Percentiles rank a stretch among this genome's conserved stretches.
phyloP scores from a whole-genome alignment of 2,113 vertebrate species.

The Spea bombifrons region DNA sequence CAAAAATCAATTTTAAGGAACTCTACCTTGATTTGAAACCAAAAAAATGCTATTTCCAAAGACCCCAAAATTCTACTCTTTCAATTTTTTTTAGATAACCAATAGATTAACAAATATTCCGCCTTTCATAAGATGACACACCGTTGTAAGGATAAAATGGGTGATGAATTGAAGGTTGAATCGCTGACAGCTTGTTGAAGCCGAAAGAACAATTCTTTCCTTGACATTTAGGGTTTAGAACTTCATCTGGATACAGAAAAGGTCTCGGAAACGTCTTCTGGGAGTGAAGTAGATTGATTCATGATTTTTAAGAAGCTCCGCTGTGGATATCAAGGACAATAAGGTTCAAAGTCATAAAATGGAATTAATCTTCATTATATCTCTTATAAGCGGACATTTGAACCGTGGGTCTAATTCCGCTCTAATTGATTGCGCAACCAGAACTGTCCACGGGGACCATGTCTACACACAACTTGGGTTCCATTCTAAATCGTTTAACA shows the following conservation, averaged over 20 bases:
- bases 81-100: background rate
- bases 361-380: slow-evolving; percentile 70
- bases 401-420: slow-evolving; percentile 51
- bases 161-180: background rate
- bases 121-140: background rate
- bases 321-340: slow-evolving; percentile 54
- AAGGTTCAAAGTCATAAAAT: slow-evolving; percentile 55
- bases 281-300: slow-evolving; percentile 63
- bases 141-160: background rate
- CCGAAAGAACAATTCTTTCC: background rate
- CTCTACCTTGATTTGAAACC: too few relatives aligned
- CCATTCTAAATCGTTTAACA: slow-evolving; percentile 58
- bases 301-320: slow-evolving; percentile 61
- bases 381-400: slow-evolving; percentile 50
- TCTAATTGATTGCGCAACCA: slow-evolving; percentile 59
- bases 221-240: slow-evolving; percentile 38
- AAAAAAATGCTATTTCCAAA: too few relatives aligned
- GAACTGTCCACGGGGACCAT: slow-evolving; percentile 47
- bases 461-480: slow-evolving; percentile 56
- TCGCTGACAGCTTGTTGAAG: background rate
- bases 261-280: slow-evolving; percentile 48
- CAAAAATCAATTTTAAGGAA: too few relatives aligned
- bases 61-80: too few relatives aligned
- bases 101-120: background rate
- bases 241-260: slow-evolving; percentile 52